Evolutionary conservation across 2,797 vertebrate genomes (phyloP).

Genomic region (Naso thynnoides): DNA sequence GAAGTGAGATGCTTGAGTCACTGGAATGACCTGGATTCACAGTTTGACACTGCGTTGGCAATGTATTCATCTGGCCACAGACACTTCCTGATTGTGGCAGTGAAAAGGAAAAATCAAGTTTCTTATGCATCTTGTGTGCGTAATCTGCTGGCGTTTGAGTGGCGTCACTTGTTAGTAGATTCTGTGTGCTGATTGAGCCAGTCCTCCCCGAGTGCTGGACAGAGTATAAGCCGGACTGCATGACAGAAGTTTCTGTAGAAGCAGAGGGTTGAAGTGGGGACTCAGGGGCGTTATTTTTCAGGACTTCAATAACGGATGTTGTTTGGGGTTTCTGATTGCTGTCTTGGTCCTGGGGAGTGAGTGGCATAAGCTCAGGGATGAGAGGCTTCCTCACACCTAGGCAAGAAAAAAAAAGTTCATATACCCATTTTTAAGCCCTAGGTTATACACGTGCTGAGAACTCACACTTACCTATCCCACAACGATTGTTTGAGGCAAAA

Average conservation of each 20-base stretch:
- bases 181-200: not conserved
- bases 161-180: not conserved
- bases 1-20: constrained; percentile 11
- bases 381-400: constrained; percentile 40
- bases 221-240: constrained; percentile 22
- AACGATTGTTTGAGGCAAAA: not conserved
- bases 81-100: constrained; percentile 12
- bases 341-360: constrained; percentile 19
- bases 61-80: not conserved
- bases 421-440: not conserved
- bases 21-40: constrained; percentile 11
- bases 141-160: constrained; percentile 12
- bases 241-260: constrained; percentile 17
- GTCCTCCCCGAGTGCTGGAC: not conserved
- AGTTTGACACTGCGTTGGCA: constrained; percentile 20
- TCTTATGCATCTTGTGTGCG: constrained; percentile 1
- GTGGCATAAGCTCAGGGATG: constrained; percentile 16
- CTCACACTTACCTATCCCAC: constrained; percentile 45
- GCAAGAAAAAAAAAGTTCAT: constrained; percentile 25
- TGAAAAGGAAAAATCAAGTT: constrained; percentile 6
- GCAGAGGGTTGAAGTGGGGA: constrained; percentile 17
- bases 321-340: constrained; percentile 30
- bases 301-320: not conserved
- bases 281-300: constrained; percentile 1
- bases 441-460: not conserved